Conservation (phyloP, 2,888 invertebrate genomes). For the Melanargia galathea region DNA sequence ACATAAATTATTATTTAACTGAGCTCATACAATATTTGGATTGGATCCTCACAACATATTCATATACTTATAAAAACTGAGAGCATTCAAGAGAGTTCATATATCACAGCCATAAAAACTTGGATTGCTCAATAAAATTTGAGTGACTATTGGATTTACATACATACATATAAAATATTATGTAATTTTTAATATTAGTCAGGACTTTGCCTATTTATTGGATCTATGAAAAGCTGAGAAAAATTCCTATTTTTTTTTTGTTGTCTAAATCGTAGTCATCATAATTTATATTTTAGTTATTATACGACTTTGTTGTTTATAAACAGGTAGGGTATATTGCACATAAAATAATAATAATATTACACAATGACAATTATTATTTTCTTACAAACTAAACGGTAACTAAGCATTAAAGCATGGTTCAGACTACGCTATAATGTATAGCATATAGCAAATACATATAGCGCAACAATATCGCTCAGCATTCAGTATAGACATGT, state of each 20-base stretch:
- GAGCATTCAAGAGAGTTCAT: conserved; percentile 8
- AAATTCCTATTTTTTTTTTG: not conserved
- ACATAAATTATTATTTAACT: conserved; percentile 3
- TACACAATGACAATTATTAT: too few relatives aligned
- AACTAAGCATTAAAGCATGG: too few relatives aligned
- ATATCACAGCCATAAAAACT: conserved; percentile 59
- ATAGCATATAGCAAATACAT: too few relatives aligned
- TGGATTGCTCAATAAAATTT: conserved; percentile 24
- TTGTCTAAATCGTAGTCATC: not conserved
- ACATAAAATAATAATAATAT: not conserved
- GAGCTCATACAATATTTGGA: conserved; percentile 7
- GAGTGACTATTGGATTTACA: conserved; percentile 5
- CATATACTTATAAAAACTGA: conserved; percentile 11
- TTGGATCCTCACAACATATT: not conserved
- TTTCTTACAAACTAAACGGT: too few relatives aligned
- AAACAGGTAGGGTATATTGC: conserved; percentile 3
- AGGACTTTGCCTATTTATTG: not conserved
- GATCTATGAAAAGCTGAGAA: not conserved
- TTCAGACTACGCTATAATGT: too few relatives aligned
- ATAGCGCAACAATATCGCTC: too few relatives aligned
- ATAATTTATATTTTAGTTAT: not conserved
- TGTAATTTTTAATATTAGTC: not conserved
- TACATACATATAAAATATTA: not conserved
- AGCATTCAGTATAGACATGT: too few relatives aligned
- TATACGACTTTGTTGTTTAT: too few relatives aligned